These are phyloP conservation scores for Hestina assimilis DNA, from an alignment of 1,140 invertebrate species.

Conservation along the genomic window DNA sequence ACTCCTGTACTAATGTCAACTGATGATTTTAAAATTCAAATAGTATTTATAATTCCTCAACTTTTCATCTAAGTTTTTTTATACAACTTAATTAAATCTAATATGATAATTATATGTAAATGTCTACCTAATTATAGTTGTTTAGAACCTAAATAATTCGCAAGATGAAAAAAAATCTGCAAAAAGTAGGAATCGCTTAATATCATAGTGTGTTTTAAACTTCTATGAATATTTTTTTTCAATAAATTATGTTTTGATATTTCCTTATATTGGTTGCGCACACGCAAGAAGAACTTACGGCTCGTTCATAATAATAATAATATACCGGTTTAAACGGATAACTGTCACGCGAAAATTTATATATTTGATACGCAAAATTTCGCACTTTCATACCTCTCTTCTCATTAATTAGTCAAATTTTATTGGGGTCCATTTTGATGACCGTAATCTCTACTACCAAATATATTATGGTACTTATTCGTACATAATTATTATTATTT, in stretches of 20 bases:
- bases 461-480: too few relatives aligned
- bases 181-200: too few relatives aligned
- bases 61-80: too few relatives aligned
- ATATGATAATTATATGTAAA: neutral
- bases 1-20: conserved; percentile 28
- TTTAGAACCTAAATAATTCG: too few relatives aligned
- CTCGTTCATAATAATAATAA: conserved; percentile 29
- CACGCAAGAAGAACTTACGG: conserved; percentile 30
- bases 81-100: neutral
- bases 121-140: neutral
- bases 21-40: conserved; percentile 14
- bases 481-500: neutral
- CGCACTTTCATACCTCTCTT: conserved; percentile 17
- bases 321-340: conserved; percentile 26
- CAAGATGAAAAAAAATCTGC: too few relatives aligned
- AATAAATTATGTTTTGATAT: conserved; percentile 10
- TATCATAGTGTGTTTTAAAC: too few relatives aligned
- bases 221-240: too few relatives aligned
- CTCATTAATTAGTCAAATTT: conserved; percentile 21
- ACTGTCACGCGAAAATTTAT: conserved; percentile 23
- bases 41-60: too few relatives aligned
- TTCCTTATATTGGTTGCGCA: conserved; percentile 19
- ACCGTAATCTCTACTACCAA: too few relatives aligned
- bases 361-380: conserved; percentile 18
- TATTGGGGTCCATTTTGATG: neutral